These are phyloP conservation scores for Crocallis elinguaria DNA, from an alignment of 2,888 invertebrate species.

Conservation along the genomic window DNA sequence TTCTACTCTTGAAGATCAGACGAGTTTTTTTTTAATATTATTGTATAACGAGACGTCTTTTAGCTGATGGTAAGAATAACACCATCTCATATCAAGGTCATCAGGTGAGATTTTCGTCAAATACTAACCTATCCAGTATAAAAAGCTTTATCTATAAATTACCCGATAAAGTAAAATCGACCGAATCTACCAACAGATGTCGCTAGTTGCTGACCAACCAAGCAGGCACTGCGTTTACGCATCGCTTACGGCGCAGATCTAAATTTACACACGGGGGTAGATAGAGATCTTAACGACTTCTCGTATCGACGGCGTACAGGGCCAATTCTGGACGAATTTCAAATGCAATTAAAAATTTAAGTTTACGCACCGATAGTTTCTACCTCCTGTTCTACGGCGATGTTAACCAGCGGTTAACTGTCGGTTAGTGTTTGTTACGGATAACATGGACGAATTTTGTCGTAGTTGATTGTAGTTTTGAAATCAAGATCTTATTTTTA, in stretches of 20 bases:
- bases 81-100: too few species aligned
- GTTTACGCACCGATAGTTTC: constrained; percentile 38
- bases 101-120: too few species aligned
- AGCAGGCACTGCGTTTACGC: constrained; percentile 58
- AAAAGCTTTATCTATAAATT: too few species aligned
- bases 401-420: constrained; percentile 6
- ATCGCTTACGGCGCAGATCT: constrained; percentile 51
- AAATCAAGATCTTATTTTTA: too few species aligned
- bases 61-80: too few species aligned
- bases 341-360: constrained; percentile 41
- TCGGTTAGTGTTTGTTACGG: background rate
- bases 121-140: too few species aligned
- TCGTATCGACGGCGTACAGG: constrained; percentile 47
- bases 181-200: constrained; percentile 46
- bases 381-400: constrained; percentile 3
- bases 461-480: too few species aligned
- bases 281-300: constrained; percentile 66
- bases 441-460: too few species aligned
- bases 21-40: too few species aligned
- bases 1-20: too few species aligned
- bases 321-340: constrained; percentile 37
- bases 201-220: constrained; percentile 35
- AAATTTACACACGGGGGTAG: constrained; percentile 67
- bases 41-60: too few species aligned
- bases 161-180: too few species aligned